Evolutionary conservation across 2,113 vertebrate species (phyloP).

Genomic region (Neotragus pygmaeus): DNA sequence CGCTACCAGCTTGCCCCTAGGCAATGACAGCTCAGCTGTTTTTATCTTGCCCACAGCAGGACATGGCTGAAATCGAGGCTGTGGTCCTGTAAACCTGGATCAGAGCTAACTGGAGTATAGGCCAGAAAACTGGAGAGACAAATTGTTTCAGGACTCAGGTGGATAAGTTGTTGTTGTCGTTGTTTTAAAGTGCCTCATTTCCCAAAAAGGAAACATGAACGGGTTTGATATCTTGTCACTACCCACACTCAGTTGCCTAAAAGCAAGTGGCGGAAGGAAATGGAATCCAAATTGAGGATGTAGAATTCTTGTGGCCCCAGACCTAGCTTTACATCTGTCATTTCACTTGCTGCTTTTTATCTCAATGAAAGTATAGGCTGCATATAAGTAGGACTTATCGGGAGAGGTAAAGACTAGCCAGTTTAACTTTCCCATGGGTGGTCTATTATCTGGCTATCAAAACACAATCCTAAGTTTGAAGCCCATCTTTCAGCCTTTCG

Average conservation of each 20-base stretch:
- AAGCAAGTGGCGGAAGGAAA: constrained; percentile 63
- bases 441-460: constrained; percentile 64
- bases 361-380: constrained; percentile 54
- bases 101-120: constrained; percentile 7
- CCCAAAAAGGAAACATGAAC: constrained; percentile 68
- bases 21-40: constrained; percentile 45
- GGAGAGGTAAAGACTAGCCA: constrained; percentile 69
- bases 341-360: background rate
- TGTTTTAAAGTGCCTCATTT: constrained; percentile 51
- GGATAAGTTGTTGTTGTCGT: background rate
- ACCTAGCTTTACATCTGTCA: background rate
- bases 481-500: constrained; percentile 66
- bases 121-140: constrained; percentile 54
- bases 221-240: constrained; percentile 55
- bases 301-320: constrained; percentile 16
- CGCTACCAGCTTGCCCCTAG: constrained; percentile 25
- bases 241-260: constrained; percentile 47
- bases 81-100: constrained; percentile 46
- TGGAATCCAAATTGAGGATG: constrained; percentile 35
- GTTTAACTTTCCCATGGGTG: constrained; percentile 65
- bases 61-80: constrained; percentile 60
- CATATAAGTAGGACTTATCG: constrained; percentile 64
- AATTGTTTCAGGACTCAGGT: constrained; percentile 58
- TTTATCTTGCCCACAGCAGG: constrained; percentile 34
- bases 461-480: constrained; percentile 62